Base-by-base conservation (phyloP, 2,797 vertebrate species). In the Adelosebastes latens region DNA sequence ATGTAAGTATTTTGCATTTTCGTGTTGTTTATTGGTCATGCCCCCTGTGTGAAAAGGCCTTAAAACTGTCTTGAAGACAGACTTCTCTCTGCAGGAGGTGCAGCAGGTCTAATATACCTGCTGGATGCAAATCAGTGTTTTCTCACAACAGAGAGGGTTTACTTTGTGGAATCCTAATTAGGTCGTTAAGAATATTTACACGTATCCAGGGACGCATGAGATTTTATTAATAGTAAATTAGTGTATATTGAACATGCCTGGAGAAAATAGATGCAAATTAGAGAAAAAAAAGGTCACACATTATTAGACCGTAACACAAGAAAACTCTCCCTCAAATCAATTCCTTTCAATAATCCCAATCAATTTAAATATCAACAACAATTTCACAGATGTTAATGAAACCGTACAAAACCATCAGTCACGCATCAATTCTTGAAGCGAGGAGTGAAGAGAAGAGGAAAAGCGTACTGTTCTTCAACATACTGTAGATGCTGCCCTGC, bases 121-220 rank as follows among this genome's bases (percentile, higher is more conserved):
- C 84, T 69, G 68, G 71, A 88, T 82, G 60, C 58, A 84, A 85
- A 89, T 91, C 49, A 75, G 63, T 81, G 62, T 69, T 81, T 68
- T 72, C 66, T 77, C 60, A 71, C 53, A 67, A 74, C 76, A 49
- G 22, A 64, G 68, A 75, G 46, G 75, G 31, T 77, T 71, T 68
- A 62, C 59, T n/a, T 61, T 56, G 74, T 77, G 65, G 64, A 83
- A 77, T 76, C n/a, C 34, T 87, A 88, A 91, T 87, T 46, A 83
- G 81, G 81, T 64, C 72, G 78, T 84, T 77, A 77, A 60, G 22
- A 75, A 86, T 78, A 79, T 90, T 89, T 79, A 74, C 71, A 66
- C 70, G 68, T 39, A 83, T 76, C 49, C 62, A 73, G 59, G 49
- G 70, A 63, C 58, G 63, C 72, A 22, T 27, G 20, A 63, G 27